Evolutionary conservation across 2,797 vertebrate genomes (phyloP).

Genomic region (Numenius phaeopus): DNA sequence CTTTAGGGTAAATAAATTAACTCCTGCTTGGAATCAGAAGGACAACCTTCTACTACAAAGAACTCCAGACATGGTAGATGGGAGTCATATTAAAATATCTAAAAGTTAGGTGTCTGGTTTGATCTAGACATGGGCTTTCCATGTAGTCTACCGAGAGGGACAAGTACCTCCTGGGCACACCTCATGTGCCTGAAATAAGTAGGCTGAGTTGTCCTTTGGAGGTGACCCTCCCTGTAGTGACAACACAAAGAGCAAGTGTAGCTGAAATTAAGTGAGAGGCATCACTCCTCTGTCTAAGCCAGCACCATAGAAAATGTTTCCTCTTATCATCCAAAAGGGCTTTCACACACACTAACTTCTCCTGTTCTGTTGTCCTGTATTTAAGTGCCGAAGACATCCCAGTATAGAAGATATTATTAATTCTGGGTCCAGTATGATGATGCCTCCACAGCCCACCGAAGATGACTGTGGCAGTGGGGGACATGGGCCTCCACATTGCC

Average conservation of each 20-base stretch:
- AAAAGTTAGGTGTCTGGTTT: background rate
- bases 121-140: background rate
- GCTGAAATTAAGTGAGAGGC: background rate
- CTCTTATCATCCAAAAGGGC: background rate
- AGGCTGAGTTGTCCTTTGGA: background rate
- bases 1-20: background rate
- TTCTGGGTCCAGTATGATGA: background rate
- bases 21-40: background rate
- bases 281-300: background rate
- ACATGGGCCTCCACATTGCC: background rate
- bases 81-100: background rate
- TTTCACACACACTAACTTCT: background rate
- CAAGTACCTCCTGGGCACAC: background rate
- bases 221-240: background rate
- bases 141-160: background rate
- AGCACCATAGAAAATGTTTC: background rate
- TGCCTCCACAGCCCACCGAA: background rate
- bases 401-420: background rate
- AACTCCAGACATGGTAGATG: background rate
- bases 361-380: background rate
- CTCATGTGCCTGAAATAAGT: background rate
- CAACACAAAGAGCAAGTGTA: background rate
- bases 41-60: background rate
- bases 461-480: background rate
- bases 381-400: background rate